Conservation (phyloP, 2,797 vertebrate genomes). For the Spea hammondii region DNA sequence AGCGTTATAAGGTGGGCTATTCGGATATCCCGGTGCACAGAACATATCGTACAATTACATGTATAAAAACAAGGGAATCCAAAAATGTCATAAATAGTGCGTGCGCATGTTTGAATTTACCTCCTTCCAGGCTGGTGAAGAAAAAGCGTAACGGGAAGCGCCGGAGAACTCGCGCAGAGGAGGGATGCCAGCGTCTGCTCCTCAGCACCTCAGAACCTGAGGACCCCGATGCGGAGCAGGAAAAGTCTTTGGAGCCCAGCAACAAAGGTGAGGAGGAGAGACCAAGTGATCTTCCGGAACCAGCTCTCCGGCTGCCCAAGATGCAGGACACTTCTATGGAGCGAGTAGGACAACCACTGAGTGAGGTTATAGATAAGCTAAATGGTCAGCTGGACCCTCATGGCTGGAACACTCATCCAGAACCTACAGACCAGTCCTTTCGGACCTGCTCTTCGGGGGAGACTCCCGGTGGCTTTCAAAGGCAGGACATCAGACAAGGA, state of each 20-base stretch:
- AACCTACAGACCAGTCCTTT: constrained; percentile 82
- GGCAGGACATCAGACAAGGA: constrained; percentile 65
- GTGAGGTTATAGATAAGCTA: constrained; percentile 84
- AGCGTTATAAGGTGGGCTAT: no score
- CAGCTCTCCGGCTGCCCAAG: constrained; percentile 74
- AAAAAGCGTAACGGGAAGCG: constrained; percentile 84
- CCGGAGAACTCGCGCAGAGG: constrained; percentile 75
- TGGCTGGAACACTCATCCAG: constrained; percentile 56
- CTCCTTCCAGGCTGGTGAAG: constrained; percentile 78
- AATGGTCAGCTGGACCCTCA: constrained; percentile 73
- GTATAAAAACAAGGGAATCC: no score
- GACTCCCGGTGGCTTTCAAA: constrained; percentile 71
- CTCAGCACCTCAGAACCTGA: background rate
- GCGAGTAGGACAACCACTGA: constrained; percentile 79
- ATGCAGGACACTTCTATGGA: constrained; percentile 94
- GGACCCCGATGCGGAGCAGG: constrained; percentile 17
- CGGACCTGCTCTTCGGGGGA: constrained; percentile 77
- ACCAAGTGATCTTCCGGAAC: background rate
- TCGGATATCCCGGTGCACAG: no score
- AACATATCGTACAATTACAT: no score
- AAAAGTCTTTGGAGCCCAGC: constrained; percentile 26
- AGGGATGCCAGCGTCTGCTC: constrained; percentile 41
- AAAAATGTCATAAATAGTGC: no score
- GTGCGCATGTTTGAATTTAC: background rate
- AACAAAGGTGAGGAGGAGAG: background rate